phyloP scores from a whole-genome alignment of 2,797 vertebrate genomes.

The Gadopsis marmoratus region DNA sequence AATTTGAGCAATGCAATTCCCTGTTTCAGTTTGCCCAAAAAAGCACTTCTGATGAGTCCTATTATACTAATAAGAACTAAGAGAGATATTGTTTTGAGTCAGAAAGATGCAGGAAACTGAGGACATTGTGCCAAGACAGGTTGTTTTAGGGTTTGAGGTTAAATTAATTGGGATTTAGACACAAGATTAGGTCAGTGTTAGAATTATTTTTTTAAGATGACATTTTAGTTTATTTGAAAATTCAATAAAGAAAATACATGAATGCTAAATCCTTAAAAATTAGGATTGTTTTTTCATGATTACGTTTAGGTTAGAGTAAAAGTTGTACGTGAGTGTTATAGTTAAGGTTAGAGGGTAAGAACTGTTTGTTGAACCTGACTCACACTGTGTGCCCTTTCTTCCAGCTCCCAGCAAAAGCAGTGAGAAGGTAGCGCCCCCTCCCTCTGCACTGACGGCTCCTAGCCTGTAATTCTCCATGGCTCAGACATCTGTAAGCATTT shows the following conservation, averaged over 20 bases:
- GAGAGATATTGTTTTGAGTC: not conserved
- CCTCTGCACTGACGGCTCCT: constrained; percentile 15
- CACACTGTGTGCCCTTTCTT: not conserved
- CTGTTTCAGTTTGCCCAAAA: not conserved
- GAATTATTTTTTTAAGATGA: not conserved
- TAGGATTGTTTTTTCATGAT: not conserved
- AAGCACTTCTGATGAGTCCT: not conserved
- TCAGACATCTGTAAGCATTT: constrained; percentile 78
- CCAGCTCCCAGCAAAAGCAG: constrained; percentile 41
- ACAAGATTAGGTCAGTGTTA: not conserved
- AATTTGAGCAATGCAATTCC: too few relatives aligned
- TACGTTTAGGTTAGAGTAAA: not conserved
- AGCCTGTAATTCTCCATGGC: constrained; percentile 72
- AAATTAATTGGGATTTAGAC: not conserved
- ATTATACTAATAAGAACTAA: not conserved
- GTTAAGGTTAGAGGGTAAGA: not conserved
- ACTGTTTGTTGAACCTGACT: constrained; percentile 15
- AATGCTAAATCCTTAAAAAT: not conserved
- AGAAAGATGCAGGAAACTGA: not conserved
- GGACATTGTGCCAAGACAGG: not conserved
- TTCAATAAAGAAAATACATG: not conserved
- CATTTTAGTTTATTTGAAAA: not conserved
- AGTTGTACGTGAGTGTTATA: not conserved
- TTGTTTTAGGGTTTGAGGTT: not conserved
- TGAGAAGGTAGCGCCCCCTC: constrained; percentile 27